Base-by-base conservation (phyloP, 1,140 invertebrate genomes). In the Pygmarrhopalites habei region DNA sequence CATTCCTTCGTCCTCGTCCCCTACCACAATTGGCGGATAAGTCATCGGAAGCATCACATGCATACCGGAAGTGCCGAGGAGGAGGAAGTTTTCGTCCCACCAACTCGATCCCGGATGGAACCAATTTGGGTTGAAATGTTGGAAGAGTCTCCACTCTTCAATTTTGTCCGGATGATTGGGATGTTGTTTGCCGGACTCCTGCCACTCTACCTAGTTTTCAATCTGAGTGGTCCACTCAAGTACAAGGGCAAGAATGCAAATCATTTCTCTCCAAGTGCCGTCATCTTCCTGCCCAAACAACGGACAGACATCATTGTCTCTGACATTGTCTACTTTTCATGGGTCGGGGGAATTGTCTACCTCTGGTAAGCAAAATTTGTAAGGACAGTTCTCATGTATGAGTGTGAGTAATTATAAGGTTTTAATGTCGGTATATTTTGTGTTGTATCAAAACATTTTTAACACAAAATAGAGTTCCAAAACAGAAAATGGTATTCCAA, bases 121-220 rank as follows among this genome's bases (percentile, higher is more conserved):
- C 57, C 57, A 4, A 25, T 46, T 29, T 58, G 57, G 57, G 41
- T 58, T 2, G 57, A 58, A 44, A 46, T 46, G 35, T 21, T 58
- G 19, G 57, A 58, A 28, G 57, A 58, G n/a, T 58, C 57, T 44
- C 57, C 57, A 19, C 12, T 58, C 17, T 58, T 44, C 25, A 58
- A 43, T 28, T 46, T 58, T 23, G 35, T 43, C 3, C 10, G 41
- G 25, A 46, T 58, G 57, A 26, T 58, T 19, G 35, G 35, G 4
- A 26, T 58, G 19, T 28, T 58, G 7, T 58, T 46, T 41, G 43
- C 25, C 15, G 57, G 57, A 19, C 41, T 43, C 7, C 30, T 56
- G 30, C 57, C 57, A 12, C 39, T 46, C 41, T 58, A 58, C 41
- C 57, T 58, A 4, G 39, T 58, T 26, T 43, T 46, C 35, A 58